These are phyloP conservation scores for Lepisosteus oculatus DNA, from an alignment of 2,113 vertebrate genomes.

Conservation along the genomic window DNA sequence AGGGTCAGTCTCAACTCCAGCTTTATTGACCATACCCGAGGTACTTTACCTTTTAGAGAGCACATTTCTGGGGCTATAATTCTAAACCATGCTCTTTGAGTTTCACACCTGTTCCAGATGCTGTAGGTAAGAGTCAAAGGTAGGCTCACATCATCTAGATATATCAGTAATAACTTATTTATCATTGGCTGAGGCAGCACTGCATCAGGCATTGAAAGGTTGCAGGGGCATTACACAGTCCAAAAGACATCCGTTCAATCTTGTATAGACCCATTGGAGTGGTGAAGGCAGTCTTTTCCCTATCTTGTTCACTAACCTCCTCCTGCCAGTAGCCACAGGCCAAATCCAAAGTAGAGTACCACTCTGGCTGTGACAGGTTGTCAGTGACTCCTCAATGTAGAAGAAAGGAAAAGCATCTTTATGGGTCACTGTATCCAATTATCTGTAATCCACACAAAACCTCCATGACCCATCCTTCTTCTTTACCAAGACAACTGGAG, in stretches of 20 bases:
- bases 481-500: constrained; percentile 10
- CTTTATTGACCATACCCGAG: neutral
- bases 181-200: neutral
- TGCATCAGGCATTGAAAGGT: constrained; percentile 10
- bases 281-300: neutral
- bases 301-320: neutral
- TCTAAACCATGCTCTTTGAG: neutral
- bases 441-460: constrained; percentile 7
- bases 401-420: neutral
- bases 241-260: constrained; percentile 2
- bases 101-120: neutral
- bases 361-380: neutral
- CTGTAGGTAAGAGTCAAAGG: neutral
- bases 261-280: constrained; percentile 4
- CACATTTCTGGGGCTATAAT: constrained; percentile 1
- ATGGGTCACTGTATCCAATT: neutral
- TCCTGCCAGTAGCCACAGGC: neutral
- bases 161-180: neutral
- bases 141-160: constrained; percentile 1
- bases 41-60: neutral
- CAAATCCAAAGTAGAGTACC: neutral
- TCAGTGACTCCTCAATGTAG: neutral
- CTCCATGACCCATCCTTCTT: neutral
- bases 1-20: constrained; percentile 4
- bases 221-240: constrained; percentile 6